phyloP scores from a whole-genome alignment of 2,113 vertebrate genomes.

The Mola mola region DNA sequence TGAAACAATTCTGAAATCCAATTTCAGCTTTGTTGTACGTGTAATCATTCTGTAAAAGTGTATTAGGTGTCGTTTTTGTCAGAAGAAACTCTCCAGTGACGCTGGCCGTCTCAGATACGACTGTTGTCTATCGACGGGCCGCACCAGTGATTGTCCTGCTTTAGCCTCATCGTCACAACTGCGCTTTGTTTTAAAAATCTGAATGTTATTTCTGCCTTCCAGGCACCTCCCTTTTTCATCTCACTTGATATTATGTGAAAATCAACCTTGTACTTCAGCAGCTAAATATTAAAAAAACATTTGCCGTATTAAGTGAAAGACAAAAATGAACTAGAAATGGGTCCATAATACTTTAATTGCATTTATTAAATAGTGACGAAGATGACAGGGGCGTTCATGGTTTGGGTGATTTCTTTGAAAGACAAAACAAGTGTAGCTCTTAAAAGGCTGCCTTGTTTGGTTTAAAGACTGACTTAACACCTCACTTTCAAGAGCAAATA shows the following conservation, averaged over 20 bases:
- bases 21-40: neutral
- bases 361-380: no score
- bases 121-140: neutral
- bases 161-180: neutral
- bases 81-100: neutral
- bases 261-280: neutral
- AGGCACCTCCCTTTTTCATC: neutral
- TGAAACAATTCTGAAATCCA: slow-evolving; percentile 5
- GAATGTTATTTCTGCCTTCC: neutral
- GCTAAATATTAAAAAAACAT: neutral
- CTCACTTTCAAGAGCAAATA: no score
- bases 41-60: slow-evolving; percentile 5
- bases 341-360: no score
- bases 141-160: neutral
- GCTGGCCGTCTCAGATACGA: neutral
- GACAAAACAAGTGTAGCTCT: no score
- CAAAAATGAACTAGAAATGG: no score
- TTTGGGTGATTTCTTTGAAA: no score
- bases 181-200: slow-evolving; percentile 2
- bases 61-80: neutral
- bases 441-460: no score
- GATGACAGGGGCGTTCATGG: no score
- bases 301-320: no score
- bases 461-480: no score
- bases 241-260: slow-evolving; percentile 1